Evolutionary conservation across 2,113 vertebrate genomes (phyloP).

Genomic region (Nestor notabilis): DNA sequence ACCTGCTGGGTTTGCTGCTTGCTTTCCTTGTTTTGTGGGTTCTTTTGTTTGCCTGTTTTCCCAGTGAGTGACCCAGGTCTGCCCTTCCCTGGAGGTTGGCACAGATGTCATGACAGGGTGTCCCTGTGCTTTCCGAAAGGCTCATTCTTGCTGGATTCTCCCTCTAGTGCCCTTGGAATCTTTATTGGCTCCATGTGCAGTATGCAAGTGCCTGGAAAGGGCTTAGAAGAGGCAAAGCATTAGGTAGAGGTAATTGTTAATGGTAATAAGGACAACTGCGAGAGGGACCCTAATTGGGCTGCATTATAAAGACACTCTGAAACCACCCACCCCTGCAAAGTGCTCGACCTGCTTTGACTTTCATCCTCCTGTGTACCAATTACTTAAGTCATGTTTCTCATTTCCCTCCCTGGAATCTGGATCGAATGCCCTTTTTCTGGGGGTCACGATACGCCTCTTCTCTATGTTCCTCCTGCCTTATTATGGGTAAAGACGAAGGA

Average conservation of each 20-base stretch:
- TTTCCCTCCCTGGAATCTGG: background rate
- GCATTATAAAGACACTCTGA: background rate
- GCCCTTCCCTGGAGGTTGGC: background rate
- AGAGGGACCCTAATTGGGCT: background rate
- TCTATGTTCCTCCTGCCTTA: background rate
- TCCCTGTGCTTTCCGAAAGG: background rate
- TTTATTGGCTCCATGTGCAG: background rate
- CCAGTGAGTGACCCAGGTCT: rapidly evolving
- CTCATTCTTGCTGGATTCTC: background rate
- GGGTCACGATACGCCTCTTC: background rate
- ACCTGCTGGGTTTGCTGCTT: background rate
- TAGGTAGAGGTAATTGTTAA: background rate
- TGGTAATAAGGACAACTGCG: background rate
- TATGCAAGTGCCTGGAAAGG: background rate
- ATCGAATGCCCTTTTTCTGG: background rate
- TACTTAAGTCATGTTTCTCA: background rate
- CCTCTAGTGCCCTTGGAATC: background rate
- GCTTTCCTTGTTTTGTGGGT: background rate
- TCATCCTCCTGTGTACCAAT: background rate
- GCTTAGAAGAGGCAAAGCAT: background rate
- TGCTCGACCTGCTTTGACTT: background rate
- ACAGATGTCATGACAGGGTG: background rate
- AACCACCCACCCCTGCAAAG: background rate
- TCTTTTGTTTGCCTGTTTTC: background rate
- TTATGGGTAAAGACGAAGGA: background rate